Evolutionary conservation across 1,140 invertebrate genomes (phyloP), one percentile per base, ranked within the genome.

Genomic region (Bombus pascuorum): DNA sequence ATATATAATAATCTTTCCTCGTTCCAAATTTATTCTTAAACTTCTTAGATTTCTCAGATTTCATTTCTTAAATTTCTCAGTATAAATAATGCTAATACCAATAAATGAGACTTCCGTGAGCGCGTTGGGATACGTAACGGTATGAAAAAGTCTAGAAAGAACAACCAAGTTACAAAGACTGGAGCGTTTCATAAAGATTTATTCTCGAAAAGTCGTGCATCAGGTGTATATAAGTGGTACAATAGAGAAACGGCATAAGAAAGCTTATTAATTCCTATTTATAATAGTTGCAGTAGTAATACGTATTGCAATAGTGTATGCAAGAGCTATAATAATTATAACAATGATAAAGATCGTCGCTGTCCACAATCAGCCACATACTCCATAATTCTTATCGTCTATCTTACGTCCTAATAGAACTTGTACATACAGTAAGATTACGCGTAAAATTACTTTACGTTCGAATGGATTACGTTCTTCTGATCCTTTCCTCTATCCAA

Each of bases 171-270:
- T 86, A 89, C 70, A 87, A 91, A 90, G 74, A 90, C 86, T 92
- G 92, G 89, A 92, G 92, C 92, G 87, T 92, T 91, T 92, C 92
- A 92, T 93, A 93, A 93, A 93, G 91, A 91, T 93, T 93, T 94
- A 93, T 93, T 93, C 86, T 93, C 90, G 91, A 94, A 93, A 94
- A 94, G 83, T 93, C 92, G 93, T 94, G 93, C 93, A 87, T 92
- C 88, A 92, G 90, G 89, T 93, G 89, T 93, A 91, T 92, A 91
- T 93, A 90, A 91, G 91, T 93, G 92, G 90, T 93, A 93, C 89
- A 93, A 92, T 93, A 93, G 91, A 93, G 92, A 92, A 93, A 93
- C 90, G 89, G 88, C 89, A 92, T 93, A 92, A 93, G 91, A 93
- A 93, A 93, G 91, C 91, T 91, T 92, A 92, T 88, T 87, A 83